phyloP scores from a whole-genome alignment of 2,888 invertebrate species.

The Tetrapedia diversipes region DNA sequence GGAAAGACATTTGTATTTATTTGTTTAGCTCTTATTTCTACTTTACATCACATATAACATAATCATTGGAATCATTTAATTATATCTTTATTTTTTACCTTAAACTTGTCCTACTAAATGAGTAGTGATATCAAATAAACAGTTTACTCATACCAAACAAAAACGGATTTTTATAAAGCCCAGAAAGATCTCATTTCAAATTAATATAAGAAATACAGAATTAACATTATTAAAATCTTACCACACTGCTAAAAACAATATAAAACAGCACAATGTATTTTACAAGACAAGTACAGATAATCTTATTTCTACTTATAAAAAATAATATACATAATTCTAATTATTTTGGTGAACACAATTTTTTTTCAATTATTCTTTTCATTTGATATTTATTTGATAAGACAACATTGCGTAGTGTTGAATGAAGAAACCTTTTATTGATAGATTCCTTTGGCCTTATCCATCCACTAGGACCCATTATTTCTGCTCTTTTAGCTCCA shows the following conservation, averaged over 20 bases:
- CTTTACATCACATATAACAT: neutral
- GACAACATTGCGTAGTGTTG: conserved; percentile 79
- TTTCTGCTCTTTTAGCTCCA: conserved; percentile 79
- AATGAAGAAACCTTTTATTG: conserved; percentile 80
- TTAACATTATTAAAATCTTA: neutral
- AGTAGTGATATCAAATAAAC: no score
- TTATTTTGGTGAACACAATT: conserved; percentile 49
- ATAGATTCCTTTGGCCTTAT: conserved; percentile 80
- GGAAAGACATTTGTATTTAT: neutral
- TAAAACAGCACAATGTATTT: neutral
- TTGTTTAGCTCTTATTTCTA: conserved; percentile 2
- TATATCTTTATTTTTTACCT: neutral
- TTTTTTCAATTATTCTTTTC: conserved; percentile 48
- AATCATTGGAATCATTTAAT: neutral
- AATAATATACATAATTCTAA: neutral
- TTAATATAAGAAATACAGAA: neutral
- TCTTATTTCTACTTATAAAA: neutral
- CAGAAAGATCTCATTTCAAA: neutral
- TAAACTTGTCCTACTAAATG: neutral
- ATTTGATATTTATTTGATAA: conserved; percentile 74
- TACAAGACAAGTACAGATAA: neutral
- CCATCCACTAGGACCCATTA: conserved; percentile 81
- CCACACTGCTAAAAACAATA: neutral
- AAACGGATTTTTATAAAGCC: neutral
- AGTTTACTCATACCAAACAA: neutral